Evolutionary conservation across 1,140 invertebrate species (phyloP).

Genomic region (Caenorhabditis briggsae): DNA sequence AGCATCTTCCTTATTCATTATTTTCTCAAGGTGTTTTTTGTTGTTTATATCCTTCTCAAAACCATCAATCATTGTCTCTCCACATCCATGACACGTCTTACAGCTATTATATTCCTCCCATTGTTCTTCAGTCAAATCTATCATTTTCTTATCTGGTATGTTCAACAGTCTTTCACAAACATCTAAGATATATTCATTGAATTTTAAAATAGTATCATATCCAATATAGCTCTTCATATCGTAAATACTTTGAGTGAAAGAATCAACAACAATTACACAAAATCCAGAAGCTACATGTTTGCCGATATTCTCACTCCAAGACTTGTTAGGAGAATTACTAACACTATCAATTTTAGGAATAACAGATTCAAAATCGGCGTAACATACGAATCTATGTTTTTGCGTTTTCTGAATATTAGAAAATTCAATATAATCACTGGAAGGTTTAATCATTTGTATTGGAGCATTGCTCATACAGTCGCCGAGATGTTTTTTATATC

Average conservation of each 20-base stretch:
- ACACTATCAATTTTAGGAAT: conserved; percentile 12
- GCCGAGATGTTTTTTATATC: too few species aligned
- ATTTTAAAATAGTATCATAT: conserved; percentile 15
- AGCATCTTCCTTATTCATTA: too few species aligned
- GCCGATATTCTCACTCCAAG: conserved; percentile 42
- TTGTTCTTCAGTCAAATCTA: conserved; percentile 54
- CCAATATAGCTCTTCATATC: conserved; percentile 52
- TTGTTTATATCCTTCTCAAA: too few species aligned
- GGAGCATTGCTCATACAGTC: too few species aligned
- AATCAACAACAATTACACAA: conserved; percentile 50
- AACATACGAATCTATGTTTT: conserved; percentile 57
- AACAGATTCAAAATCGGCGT: conserved; percentile 58
- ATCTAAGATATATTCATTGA: conserved; percentile 48
- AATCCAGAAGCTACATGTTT: conserved; percentile 59
- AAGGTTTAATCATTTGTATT: conserved; percentile 56
- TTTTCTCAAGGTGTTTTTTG: too few species aligned
- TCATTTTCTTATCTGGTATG: conserved; percentile 39
- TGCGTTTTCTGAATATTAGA: conserved; percentile 63
- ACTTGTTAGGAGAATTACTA: not conserved
- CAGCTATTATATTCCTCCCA: too few species aligned
- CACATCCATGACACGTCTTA: too few species aligned
- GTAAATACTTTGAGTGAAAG: conserved; percentile 35
- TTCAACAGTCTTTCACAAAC: conserved; percentile 32
- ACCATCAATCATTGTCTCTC: too few species aligned
- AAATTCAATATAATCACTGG: conserved; percentile 60